Percentiles rank a stretch among this genome's conserved stretches.
Conservation (phyloP, 1,140 invertebrate genomes). For the Atta texana region DNA sequence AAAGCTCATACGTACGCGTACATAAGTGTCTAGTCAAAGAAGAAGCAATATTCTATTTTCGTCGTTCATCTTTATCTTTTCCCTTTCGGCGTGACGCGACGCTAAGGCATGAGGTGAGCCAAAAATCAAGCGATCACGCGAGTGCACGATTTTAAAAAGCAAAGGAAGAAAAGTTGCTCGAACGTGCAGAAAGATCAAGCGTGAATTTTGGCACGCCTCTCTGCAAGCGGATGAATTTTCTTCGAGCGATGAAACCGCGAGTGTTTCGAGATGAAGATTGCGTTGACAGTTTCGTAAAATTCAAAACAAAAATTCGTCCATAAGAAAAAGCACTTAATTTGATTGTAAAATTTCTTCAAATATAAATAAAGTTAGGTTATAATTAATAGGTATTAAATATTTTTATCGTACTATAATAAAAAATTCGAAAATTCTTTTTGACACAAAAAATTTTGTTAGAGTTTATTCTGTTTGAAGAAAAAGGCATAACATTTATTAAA, state of each 20-base stretch:
- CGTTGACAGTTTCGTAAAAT: conserved; percentile 29
- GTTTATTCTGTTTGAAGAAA: background rate
- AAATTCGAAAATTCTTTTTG: background rate
- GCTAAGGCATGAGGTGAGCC: conserved; percentile 28
- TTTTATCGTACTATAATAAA: background rate
- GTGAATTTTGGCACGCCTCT: conserved; percentile 37
- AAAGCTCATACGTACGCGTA: background rate
- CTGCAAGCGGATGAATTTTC: conserved; percentile 20
- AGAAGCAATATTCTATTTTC: conserved; percentile 61
- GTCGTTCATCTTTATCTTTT: conserved; percentile 27
- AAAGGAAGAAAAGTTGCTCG: conserved; percentile 10
- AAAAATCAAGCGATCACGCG: conserved; percentile 7
- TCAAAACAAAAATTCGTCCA: conserved; percentile 7
- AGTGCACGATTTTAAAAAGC: conserved; percentile 17
- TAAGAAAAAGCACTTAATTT: background rate
- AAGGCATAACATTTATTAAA: background rate
- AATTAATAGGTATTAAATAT: background rate
- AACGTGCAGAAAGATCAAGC: conserved; percentile 8
- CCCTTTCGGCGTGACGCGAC: conserved; percentile 1
- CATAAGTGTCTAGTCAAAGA: conserved; percentile 36
- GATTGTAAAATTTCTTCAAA: background rate
- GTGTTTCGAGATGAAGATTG: conserved; percentile 5
- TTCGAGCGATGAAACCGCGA: conserved; percentile 8
- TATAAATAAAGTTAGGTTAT: background rate
- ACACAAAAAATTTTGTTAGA: background rate